These are phyloP conservation scores for Sitta europaea DNA, from an alignment of 2,113 vertebrate species.

Conservation along the genomic window DNA sequence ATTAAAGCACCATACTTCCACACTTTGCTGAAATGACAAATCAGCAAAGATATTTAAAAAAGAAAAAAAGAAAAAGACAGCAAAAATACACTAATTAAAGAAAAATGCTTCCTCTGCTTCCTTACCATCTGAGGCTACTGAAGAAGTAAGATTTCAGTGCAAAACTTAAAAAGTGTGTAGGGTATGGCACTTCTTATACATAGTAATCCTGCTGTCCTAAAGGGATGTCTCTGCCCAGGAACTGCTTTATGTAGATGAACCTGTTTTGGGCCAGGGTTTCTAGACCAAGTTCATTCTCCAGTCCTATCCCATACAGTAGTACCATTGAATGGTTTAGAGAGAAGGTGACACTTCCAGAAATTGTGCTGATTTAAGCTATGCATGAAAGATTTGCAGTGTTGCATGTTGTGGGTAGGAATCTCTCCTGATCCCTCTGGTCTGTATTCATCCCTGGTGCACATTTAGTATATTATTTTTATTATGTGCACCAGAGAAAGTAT, in stretches of 20 bases:
- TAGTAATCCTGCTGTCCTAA: neutral
- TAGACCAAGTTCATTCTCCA: neutral
- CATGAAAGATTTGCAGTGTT: neutral
- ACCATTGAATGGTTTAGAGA: neutral
- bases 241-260: fast-evolving
- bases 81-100: neutral
- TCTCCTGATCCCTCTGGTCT: neutral
- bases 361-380: neutral
- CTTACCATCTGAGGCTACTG: neutral
- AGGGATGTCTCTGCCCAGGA: neutral
- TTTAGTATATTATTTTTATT: neutral
- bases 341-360: neutral
- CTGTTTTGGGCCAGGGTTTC: neutral
- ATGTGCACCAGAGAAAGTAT: neutral
- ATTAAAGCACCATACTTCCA: neutral
- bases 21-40: neutral
- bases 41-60: neutral
- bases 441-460: neutral
- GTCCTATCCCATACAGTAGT: neutral
- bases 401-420: fast-evolving
- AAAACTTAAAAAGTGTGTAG: neutral
- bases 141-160: neutral
- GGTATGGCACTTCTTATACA: neutral
- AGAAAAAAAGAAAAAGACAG: neutral
- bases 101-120: neutral